A percentile compares a stretch with the other conserved stretches of the same genome.
Conservation (phyloP, 2,113 vertebrate genomes). For the Loxodonta africana region DNA sequence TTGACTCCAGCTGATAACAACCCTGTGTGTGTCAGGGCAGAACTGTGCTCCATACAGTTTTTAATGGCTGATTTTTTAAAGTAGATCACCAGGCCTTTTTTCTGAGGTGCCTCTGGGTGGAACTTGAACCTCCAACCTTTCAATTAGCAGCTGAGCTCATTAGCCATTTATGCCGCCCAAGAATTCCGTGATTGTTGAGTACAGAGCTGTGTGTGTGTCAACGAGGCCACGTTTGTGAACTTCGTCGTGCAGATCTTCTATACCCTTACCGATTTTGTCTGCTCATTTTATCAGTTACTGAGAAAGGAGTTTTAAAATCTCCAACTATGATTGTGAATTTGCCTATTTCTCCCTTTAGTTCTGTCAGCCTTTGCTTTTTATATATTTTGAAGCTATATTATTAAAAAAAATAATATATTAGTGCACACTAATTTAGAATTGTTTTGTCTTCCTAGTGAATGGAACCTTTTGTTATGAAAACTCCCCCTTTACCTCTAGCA, state of each 20-base stretch:
- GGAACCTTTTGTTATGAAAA: background rate
- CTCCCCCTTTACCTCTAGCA: background rate
- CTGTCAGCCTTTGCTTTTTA: background rate
- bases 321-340: background rate
- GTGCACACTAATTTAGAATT: background rate
- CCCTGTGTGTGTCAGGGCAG: background rate
- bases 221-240: background rate
- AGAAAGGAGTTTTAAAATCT: slow-evolving; percentile 19
- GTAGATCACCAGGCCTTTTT: background rate
- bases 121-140: background rate
- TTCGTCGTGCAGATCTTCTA: background rate
- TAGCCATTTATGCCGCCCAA: background rate
- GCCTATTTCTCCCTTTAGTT: background rate
- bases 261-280: background rate
- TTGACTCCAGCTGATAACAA: background rate
- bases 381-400: background rate
- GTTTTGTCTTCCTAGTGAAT: background rate
- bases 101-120: background rate
- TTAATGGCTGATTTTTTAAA: background rate
- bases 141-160: background rate
- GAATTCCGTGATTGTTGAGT: background rate
- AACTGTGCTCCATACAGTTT: background rate
- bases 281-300: background rate
- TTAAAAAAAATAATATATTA: background rate
- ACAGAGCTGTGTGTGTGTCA: background rate